Evolutionary conservation across 2,888 invertebrate species (phyloP).

Genomic region (Campopleginae sp.): DNA sequence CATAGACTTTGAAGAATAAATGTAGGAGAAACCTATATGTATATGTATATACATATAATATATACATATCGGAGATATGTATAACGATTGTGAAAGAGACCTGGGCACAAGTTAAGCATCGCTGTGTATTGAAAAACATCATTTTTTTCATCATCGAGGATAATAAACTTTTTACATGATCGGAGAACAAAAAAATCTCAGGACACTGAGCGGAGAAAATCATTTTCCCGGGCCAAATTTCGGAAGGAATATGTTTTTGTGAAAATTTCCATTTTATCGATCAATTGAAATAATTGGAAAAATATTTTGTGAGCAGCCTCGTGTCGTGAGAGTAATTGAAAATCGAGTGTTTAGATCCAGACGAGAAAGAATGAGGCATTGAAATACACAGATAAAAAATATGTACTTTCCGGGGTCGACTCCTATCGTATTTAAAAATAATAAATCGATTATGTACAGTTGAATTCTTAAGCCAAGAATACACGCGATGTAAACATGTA

Average conservation of each 20-base stretch:
- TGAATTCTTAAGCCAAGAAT: slow-evolving; percentile 47
- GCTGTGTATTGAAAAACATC: slow-evolving; percentile 78
- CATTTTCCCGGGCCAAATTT: neutral
- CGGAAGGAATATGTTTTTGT: too few relatives aligned
- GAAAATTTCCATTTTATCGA: too few relatives aligned
- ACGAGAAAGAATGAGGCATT: neutral
- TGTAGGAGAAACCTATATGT: slow-evolving; percentile 58
- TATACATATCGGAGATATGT: slow-evolving; percentile 42
- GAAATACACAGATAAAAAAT: slow-evolving; percentile 85
- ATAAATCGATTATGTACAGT: slow-evolving; percentile 61
- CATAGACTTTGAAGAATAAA: slow-evolving; percentile 80
- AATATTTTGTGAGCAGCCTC: neutral
- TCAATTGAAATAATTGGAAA: neutral
- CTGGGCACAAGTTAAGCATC: slow-evolving; percentile 82
- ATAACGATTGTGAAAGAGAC: slow-evolving; percentile 72
- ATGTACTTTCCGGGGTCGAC: slow-evolving; percentile 88
- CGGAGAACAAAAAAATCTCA: neutral
- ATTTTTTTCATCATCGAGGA: neutral
- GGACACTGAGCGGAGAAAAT: neutral
- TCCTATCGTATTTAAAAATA: slow-evolving; percentile 48
- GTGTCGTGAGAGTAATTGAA: neutral
- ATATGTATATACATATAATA: slow-evolving; percentile 48
- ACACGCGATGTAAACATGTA: slow-evolving; percentile 35
- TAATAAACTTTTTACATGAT: neutral
- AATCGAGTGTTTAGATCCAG: neutral